phyloP scores from a whole-genome alignment of 2,113 vertebrate species.

The Aspiorhynchus laticeps region DNA sequence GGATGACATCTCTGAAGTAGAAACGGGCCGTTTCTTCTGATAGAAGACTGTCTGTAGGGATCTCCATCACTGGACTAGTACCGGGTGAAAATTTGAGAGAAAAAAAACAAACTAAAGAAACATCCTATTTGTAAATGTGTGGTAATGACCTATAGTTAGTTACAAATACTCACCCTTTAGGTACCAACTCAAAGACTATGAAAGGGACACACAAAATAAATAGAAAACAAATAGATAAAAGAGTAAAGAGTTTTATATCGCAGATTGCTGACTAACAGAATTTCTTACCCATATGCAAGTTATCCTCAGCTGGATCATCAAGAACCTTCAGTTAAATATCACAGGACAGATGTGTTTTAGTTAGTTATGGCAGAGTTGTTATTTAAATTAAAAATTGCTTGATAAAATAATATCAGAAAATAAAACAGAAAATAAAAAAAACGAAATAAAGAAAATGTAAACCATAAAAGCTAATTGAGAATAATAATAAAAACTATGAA shows the following conservation, averaged over 20 bases:
- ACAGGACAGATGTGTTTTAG: background rate
- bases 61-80: conserved; percentile 92
- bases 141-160: background rate
- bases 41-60: conserved; percentile 87
- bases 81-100: background rate
- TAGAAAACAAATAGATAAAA: background rate
- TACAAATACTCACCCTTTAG: conserved; percentile 86
- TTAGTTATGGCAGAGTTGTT: background rate
- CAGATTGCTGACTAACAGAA: background rate
- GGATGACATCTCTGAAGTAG: conserved; percentile 89
- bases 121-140: background rate
- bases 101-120: background rate
- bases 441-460: too few species aligned
- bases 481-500: too few species aligned
- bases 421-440: too few species aligned
- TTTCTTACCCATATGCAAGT: conserved; percentile 90
- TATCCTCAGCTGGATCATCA: conserved; percentile 93
- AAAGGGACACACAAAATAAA: conserved; percentile 44
- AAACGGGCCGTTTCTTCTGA: conserved; percentile 87
- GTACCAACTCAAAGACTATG: conserved; percentile 93
- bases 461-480: too few species aligned
- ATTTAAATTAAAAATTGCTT: too few species aligned
- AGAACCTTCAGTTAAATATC: conserved; percentile 81
- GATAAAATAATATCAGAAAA: too few species aligned
- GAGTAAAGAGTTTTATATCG: background rate